These are phyloP conservation scores for Spodoptera frugiperda DNA, from an alignment of 1,140 invertebrate species.

Conservation along the genomic window DNA sequence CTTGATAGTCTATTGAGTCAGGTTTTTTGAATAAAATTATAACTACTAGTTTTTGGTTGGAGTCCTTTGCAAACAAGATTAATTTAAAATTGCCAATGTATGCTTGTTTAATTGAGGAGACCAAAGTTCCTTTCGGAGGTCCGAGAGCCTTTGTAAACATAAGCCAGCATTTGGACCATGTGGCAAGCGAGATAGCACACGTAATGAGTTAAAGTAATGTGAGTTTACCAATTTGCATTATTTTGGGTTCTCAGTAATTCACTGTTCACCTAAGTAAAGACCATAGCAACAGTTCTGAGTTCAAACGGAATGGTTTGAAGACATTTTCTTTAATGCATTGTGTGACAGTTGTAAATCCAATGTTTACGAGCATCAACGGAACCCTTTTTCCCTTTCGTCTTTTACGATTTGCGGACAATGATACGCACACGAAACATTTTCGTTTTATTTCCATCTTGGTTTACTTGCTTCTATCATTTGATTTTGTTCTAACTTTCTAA, in stretches of 20 bases:
- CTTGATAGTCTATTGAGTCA: background rate
- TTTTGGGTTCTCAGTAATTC: background rate
- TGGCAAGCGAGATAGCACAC: conserved; percentile 31
- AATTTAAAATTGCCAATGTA: conserved; percentile 21
- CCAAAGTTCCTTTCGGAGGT: background rate
- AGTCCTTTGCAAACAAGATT: background rate
- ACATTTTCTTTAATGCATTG: conserved; percentile 33
- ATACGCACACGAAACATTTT: background rate
- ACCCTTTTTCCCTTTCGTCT: conserved; percentile 28
- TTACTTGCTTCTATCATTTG: conserved; percentile 15
- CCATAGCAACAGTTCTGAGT: conserved; percentile 3
- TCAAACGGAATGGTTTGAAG: background rate
- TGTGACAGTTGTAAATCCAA: conserved; percentile 31
- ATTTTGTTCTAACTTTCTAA: background rate
- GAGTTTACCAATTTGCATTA: conserved; percentile 22
- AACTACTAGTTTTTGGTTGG: background rate
- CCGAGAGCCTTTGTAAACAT: conserved; percentile 18
- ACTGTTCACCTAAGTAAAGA: conserved; percentile 1
- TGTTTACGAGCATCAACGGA: conserved; percentile 34
- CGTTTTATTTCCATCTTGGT: background rate
- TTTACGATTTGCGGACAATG: conserved; percentile 25
- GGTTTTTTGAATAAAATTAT: background rate
- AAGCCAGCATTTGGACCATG: background rate
- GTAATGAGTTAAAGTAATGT: conserved; percentile 11
- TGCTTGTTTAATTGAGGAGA: conserved; percentile 13